Conservation (phyloP, 1,140 invertebrate genomes). For the Frieseomelitta varia region DNA sequence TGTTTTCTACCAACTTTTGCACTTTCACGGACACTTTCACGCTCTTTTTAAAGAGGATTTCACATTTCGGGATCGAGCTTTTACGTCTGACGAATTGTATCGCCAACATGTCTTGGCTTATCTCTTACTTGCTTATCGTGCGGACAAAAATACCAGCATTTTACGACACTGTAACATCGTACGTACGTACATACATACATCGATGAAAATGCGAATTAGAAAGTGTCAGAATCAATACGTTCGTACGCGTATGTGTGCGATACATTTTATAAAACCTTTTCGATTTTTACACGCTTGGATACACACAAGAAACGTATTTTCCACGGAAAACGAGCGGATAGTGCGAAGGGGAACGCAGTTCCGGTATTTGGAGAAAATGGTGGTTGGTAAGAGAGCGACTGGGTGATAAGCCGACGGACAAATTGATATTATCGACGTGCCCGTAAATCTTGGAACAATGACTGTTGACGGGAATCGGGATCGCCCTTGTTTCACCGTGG, state of each 20-base stretch:
- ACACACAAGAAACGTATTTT: not conserved
- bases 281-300: too few relatives aligned
- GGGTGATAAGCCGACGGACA: constrained; percentile 20
- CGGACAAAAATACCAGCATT: constrained; percentile 5
- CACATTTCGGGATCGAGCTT: constrained; percentile 20
- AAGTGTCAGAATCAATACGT: not conserved
- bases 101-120: constrained; percentile 11
- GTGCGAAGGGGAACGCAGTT: not conserved
- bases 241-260: too few relatives aligned
- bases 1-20: constrained; percentile 14
- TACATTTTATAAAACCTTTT: too few relatives aligned
- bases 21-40: not conserved
- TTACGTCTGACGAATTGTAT: constrained; percentile 36
- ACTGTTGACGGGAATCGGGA: constrained; percentile 4
- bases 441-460: constrained; percentile 55
- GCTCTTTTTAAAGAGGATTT: constrained; percentile 22
- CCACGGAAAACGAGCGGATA: not conserved
- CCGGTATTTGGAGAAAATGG: constrained; percentile 18
- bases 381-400: not conserved
- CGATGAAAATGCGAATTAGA: not conserved
- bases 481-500: constrained; percentile 41
- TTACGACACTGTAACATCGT: not conserved
- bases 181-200: not conserved
- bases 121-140: constrained; percentile 12
- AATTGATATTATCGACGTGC: constrained; percentile 48